Conservation (phyloP, 2,113 vertebrate species). For the Colistium nudipinnis region DNA sequence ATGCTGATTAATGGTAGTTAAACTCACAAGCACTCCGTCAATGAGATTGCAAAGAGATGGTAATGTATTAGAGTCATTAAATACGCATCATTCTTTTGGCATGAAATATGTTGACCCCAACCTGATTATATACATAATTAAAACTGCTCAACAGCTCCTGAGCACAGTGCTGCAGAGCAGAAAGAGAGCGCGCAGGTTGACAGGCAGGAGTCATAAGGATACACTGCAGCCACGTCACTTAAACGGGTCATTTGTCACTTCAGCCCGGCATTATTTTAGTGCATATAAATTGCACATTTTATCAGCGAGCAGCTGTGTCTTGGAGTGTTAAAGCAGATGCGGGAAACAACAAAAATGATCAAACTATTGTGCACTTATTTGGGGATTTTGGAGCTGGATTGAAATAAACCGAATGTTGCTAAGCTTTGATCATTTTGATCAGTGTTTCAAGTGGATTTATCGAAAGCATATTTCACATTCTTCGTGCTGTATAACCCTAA, state of each 20-base stretch:
- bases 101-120: slow-evolving; percentile 90
- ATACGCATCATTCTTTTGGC: slow-evolving; percentile 87
- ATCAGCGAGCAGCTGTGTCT: slow-evolving; percentile 61
- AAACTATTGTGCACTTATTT: slow-evolving; percentile 29
- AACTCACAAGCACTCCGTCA: slow-evolving; percentile 84
- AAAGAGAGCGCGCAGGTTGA: slow-evolving; percentile 68
- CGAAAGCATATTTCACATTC: no score
- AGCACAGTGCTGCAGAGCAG: slow-evolving; percentile 67
- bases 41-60: slow-evolving; percentile 83
- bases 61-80: slow-evolving; percentile 88
- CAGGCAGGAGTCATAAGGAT: slow-evolving; percentile 77
- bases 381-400: slow-evolving; percentile 25
- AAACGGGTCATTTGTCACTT: slow-evolving; percentile 80
- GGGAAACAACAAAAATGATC: slow-evolving; percentile 27
- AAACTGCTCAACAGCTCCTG: slow-evolving; percentile 83
- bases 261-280: slow-evolving; percentile 58
- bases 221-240: slow-evolving; percentile 74
- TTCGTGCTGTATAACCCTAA: no score
- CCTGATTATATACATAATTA: slow-evolving; percentile 89
- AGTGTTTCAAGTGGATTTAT: neutral
- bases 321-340: slow-evolving; percentile 24
- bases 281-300: slow-evolving; percentile 80
- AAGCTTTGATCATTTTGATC: neutral
- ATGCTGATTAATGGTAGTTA: slow-evolving; percentile 85
- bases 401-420: slow-evolving; percentile 19